phyloP scores from a whole-genome alignment of 2,797 vertebrate species.

The Sitta carolinensis region DNA sequence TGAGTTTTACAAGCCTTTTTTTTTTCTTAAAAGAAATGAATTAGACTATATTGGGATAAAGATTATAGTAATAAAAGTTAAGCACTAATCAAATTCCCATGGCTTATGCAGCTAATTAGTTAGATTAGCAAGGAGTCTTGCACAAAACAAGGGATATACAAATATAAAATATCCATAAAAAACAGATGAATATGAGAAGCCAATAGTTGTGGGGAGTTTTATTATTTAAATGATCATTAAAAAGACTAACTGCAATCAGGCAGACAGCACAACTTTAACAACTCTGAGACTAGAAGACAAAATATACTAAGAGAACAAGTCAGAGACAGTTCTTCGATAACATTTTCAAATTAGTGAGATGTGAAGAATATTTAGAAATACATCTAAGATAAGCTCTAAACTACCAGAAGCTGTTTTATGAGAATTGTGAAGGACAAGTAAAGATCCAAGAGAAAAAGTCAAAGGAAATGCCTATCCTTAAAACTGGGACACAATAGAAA shows the following conservation, averaged over 20 bases:
- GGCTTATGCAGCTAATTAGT: not conserved
- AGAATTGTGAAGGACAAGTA: not conserved
- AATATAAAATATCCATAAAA: not conserved
- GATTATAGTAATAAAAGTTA: not conserved
- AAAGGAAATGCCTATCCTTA: not conserved
- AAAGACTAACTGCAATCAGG: not conserved
- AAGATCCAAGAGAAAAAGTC: not conserved
- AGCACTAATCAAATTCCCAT: not conserved
- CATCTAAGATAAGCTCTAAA: not conserved
- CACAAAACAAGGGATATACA: not conserved
- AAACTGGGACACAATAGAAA: not conserved
- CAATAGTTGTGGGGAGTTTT: not conserved
- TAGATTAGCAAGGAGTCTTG: not conserved
- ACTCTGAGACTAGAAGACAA: not conserved
- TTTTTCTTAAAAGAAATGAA: not conserved
- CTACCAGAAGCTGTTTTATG: not conserved
- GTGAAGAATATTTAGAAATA: not conserved
- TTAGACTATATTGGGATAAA: not conserved
- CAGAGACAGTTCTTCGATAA: not conserved
- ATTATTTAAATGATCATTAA: not conserved
- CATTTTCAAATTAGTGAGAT: not conserved
- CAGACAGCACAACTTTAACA: not conserved
- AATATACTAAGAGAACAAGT: not conserved
- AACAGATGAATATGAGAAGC: not conserved
- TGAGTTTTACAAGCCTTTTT: not conserved